Evolutionary conservation across 2,113 vertebrate genomes (phyloP).

Genomic region (Actenoides lindsayi): DNA sequence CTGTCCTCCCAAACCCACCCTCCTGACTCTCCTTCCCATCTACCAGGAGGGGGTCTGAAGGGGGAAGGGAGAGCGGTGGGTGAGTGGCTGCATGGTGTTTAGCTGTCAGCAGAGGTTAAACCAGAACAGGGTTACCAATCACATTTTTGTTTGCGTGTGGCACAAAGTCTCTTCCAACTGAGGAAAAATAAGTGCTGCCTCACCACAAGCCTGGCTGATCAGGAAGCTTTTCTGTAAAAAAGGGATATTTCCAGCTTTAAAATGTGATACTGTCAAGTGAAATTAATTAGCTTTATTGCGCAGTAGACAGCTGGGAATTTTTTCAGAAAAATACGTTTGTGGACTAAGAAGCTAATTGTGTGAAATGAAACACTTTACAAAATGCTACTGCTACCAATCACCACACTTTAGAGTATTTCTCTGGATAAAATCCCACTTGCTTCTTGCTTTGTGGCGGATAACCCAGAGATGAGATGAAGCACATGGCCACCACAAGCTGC

Average conservation of each 20-base stretch:
- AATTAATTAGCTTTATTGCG: background rate
- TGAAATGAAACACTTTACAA: background rate
- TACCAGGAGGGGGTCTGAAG: too few species aligned
- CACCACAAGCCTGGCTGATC: background rate
- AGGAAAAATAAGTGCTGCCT: background rate
- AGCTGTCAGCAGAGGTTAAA: too few species aligned
- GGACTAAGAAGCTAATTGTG: background rate
- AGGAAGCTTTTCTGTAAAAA: background rate
- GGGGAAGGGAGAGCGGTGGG: too few species aligned
- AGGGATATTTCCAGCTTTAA: background rate
- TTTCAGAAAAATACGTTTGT: background rate
- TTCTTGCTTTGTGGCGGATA: background rate
- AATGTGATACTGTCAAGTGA: background rate
- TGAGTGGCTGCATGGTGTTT: too few species aligned
- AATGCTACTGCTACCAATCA: background rate
- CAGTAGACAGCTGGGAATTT: background rate
- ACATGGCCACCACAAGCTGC: background rate
- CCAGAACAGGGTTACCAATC: background rate
- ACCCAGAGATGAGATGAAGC: background rate
- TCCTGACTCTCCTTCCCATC: too few species aligned
- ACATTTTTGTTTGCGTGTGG: rapidly evolving
- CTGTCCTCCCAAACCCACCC: too few species aligned
- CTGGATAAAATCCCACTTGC: background rate
- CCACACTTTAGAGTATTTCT: background rate
- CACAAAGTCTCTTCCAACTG: background rate